Evolutionary conservation across 2,888 invertebrate species (phyloP), one percentile per base, ranked within the genome.

Genomic region (Thumatha senex): DNA sequence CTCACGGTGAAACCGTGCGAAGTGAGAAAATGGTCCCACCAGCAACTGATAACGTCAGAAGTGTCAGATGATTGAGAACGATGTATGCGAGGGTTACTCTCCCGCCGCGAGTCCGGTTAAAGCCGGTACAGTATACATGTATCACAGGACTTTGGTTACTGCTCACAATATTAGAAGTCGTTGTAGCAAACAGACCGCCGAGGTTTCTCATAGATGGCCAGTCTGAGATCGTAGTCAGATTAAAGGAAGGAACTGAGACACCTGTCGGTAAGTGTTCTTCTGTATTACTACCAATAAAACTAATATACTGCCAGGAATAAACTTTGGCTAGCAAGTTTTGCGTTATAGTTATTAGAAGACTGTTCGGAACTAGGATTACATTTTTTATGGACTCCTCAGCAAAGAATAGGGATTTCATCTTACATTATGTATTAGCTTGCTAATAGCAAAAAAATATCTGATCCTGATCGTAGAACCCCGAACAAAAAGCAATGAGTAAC

Each of bases 191-290:
- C 92, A 94, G 94, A 71, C 96, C 97, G 40, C 97, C 97, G n/a
- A 93, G 96, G 58, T 98, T 98, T 84, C 92, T 97, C 51, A 96
- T 96, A 79, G 96, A 97, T 75, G 96, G 96, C 55, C 96, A 97
- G 84, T 96, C 96, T 63, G 98, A 98, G 92, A 98, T 98, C 72
- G 97, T 98, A 61, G 93, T 98, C 72, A 93, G 97, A 79, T 91
- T 98, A 75, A 97, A 96, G 84, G 98, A 98, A 92, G 97, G 97
- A 45, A 92, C 94, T 47, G 97, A 96, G 71, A 97, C 97, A 38
- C 95, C 96, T 64, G 93, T 96, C 63, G 97, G 97, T 96, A 87
- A 93, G 96, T 58, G 39, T 45, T 41, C 50, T 46, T 36, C 5
- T 12, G 0, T 13, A 12, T 35, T 42, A 34, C n/a, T n/a, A n/a